Conservation (phyloP, 2,113 vertebrate genomes). For the Osmerus eperlanus region DNA sequence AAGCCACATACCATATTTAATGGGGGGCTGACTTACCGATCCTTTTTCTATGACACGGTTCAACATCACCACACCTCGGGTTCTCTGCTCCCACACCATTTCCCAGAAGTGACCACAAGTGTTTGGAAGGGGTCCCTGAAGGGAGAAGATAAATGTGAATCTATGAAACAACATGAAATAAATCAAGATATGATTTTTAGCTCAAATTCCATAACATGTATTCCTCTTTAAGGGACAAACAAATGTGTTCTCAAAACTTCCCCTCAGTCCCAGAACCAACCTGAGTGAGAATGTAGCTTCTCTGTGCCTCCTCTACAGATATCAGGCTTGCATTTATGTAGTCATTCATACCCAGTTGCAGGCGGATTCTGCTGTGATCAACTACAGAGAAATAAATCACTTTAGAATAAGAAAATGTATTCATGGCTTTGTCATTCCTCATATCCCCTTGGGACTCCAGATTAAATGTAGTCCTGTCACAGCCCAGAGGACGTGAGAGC, state of each 20-base stretch:
- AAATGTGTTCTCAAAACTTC: not conserved
- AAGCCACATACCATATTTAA: too few species aligned
- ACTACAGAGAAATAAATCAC: conserved; percentile 67
- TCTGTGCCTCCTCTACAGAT: conserved; percentile 89
- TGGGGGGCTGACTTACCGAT: conserved; percentile 78
- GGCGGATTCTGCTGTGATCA: conserved; percentile 95
- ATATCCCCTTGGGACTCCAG: conserved; percentile 3
- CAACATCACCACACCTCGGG: conserved; percentile 93
- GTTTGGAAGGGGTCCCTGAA: conserved; percentile 91
- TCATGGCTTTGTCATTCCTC: not conserved
- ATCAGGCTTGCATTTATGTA: conserved; percentile 98
- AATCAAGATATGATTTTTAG: not conserved
- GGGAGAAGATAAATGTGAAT: conserved; percentile 29
- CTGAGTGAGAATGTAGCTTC: conserved; percentile 98
- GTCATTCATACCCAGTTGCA: conserved; percentile 89
- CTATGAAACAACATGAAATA: not conserved
- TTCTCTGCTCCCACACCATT: conserved; percentile 98
- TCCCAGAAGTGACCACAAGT: conserved; percentile 99
- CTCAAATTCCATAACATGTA: too few species aligned
- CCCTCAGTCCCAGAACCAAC: conserved; percentile 57
- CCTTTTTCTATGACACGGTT: conserved; percentile 98
- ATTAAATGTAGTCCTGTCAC: not conserved
- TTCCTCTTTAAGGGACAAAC: too few species aligned
- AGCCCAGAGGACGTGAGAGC: conserved; percentile 5
- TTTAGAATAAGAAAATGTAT: conserved; percentile 1